A percentile compares a stretch with the other conserved stretches of the same genome.
Conservation (phyloP, 2,797 vertebrate species). For the Hozukius guyotensis region DNA sequence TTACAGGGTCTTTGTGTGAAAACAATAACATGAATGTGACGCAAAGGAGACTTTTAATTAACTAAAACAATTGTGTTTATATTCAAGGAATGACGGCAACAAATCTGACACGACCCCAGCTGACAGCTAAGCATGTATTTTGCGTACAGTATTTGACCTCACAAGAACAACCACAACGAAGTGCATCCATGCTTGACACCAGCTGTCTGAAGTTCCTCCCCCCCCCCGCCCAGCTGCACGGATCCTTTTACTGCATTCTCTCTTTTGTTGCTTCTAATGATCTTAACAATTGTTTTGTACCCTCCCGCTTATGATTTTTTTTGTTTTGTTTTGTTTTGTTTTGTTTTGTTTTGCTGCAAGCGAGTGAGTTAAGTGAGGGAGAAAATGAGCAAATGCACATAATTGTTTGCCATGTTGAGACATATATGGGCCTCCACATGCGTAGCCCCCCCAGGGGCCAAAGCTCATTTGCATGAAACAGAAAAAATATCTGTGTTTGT, state of each 20-base stretch:
- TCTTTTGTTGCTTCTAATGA: slow-evolving; percentile 66
- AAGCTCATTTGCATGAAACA: slow-evolving; percentile 68
- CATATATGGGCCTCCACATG: slow-evolving; percentile 30
- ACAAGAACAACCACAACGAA: slow-evolving; percentile 50
- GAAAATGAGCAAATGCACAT: slow-evolving; percentile 63
- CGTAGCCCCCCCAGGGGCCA: slow-evolving; percentile 8
- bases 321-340: slow-evolving; percentile 2
- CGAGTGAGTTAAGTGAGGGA: slow-evolving; percentile 65
- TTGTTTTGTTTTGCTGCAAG: slow-evolving; percentile 45
- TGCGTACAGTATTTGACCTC: slow-evolving; percentile 39
- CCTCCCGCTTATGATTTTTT: slow-evolving; percentile 6
- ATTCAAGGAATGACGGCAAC: not conserved
- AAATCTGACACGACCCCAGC: not conserved
- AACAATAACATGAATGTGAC: not conserved
- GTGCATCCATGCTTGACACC: slow-evolving; percentile 55
- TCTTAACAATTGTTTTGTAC: slow-evolving; percentile 51
- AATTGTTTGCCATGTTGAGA: slow-evolving; percentile 58
- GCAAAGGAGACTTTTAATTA: not conserved
- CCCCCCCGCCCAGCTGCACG: slow-evolving; percentile 15
- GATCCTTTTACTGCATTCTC: slow-evolving; percentile 28
- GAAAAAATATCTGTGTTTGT: slow-evolving; percentile 45
- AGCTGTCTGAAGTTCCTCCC: slow-evolving; percentile 42
- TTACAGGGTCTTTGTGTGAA: not conserved
- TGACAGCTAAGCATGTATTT: slow-evolving; percentile 3
- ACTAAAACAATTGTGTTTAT: not conserved